Conservation (phyloP, 2,797 vertebrate species). For the Sitta carolinensis region DNA sequence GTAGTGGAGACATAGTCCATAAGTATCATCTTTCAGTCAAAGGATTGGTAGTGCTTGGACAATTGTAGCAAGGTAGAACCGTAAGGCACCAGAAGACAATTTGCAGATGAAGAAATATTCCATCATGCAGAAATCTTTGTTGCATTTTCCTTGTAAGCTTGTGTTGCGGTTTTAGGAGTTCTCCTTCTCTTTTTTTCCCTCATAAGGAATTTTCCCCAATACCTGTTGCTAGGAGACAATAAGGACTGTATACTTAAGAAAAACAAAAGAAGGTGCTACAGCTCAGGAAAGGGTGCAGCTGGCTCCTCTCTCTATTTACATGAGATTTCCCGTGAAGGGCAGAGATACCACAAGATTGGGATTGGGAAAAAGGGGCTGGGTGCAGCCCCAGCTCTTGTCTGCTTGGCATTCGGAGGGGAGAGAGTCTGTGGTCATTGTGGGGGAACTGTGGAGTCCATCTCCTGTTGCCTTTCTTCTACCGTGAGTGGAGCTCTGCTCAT, state of each 20-base stretch:
- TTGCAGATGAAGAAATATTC: background rate
- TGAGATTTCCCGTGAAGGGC: background rate
- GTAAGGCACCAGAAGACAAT: background rate
- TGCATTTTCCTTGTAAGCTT: background rate
- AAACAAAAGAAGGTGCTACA: background rate
- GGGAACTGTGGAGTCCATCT: accelerated
- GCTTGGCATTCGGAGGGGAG: background rate
- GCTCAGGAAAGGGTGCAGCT: background rate
- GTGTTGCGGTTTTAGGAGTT: background rate
- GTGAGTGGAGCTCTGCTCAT: accelerated
- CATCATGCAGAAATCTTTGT: background rate
- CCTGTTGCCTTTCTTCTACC: background rate
- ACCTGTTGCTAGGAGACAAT: background rate
- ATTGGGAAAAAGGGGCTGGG: background rate
- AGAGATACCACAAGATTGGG: background rate
- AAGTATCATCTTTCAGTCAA: background rate
- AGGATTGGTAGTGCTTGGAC: background rate
- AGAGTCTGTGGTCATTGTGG: accelerated
- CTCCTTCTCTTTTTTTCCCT: background rate
- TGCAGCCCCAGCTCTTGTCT: background rate
- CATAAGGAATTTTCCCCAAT: background rate
- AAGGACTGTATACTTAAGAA: background rate
- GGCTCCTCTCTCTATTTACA: background rate
- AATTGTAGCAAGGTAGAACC: background rate
- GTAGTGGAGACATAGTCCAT: background rate